Base-by-base conservation (phyloP, 2,113 vertebrate genomes). In the Atherinomorus stipes region DNA sequence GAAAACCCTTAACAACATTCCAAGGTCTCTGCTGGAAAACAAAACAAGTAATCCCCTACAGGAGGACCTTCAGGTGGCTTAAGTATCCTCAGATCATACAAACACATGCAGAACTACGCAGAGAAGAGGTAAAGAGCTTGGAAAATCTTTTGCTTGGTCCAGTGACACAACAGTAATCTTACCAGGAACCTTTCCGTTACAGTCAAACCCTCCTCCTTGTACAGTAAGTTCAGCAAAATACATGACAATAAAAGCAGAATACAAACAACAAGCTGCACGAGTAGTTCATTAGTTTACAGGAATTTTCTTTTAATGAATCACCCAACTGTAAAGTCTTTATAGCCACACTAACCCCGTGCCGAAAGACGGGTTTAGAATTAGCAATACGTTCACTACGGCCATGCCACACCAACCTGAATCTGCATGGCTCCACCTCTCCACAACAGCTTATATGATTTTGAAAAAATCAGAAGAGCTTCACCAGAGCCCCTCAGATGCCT, bases 121-220 rank as follows among this genome's bases (percentile, higher is more conserved):
- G n/a, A n/a, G n/a, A n/a, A n/a, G n/a, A n/a, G n/a, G n/a, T n/a
- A n/a, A 79, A 64, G 66, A 71, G 79, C 74, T 81, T 34, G 60
- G 11, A 26, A 54, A 51, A 62, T 78, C 78, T 60, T 60, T 58
- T 31, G 67, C 58, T 51, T 53, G 53, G 73, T 58, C 81, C 65
- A 71, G 53, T 53, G 60, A 81, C 76, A 81, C 76, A 49, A 67
- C 67, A 69, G 56, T 84, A 81, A 88, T 89, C 85, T 89, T 85
- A 89, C 86, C 73, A 18, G 81, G 78, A 89, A 87, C 59, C 79
- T 69, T 86, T 86, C 79, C 84, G 81, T 67, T 64, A 70, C 78
- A 49, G 79, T 47, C 63, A 52, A 66, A 81, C 54, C 64, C 80
- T 80, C 77, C 84, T 86, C n/a, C 42, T 70, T n/a, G 51, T 19